These are phyloP conservation scores for Tenthredo mesomela DNA, from an alignment of 2,888 invertebrate genomes.

Conservation along the genomic window DNA sequence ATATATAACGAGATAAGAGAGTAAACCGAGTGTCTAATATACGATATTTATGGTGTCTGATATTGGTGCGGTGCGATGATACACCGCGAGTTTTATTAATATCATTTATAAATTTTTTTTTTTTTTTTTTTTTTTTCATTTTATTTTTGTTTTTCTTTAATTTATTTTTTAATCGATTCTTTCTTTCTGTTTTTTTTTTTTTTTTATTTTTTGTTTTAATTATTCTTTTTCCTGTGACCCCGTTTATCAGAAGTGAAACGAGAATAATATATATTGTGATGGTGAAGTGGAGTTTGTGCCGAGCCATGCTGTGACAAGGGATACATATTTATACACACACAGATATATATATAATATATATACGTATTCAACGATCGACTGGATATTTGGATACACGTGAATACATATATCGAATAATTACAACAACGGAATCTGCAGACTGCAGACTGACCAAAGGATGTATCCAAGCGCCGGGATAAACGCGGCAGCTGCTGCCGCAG, in stretches of 20 bases:
- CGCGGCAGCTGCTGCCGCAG: conserved; percentile 76
- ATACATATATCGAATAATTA: not conserved
- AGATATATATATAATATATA: not conserved
- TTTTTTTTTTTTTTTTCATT: not conserved
- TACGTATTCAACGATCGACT: not conserved
- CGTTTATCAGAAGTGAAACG: not conserved
- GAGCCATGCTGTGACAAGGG: conserved; percentile 37
- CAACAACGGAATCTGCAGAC: not conserved
- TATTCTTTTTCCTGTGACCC: not conserved
- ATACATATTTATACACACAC: not conserved
- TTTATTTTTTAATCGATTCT: not conserved
- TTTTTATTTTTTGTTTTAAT: not conserved
- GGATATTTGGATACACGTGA: conserved; percentile 38
- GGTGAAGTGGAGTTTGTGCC: conserved; percentile 43
- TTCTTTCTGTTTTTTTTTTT: not conserved
- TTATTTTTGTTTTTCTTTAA: not conserved
- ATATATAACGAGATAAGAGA: not conserved
- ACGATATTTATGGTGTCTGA: conserved; percentile 14
- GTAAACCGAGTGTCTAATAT: not conserved
- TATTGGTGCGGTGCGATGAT: conserved; percentile 26
- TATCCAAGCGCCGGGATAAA: conserved; percentile 74
- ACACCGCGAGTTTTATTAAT: conserved; percentile 16
- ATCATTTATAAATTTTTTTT: not conserved
- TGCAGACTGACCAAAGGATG: conserved; percentile 64
- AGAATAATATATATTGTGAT: not conserved